A percentile compares a stretch with the other conserved stretches of the same genome.
phyloP scores from a whole-genome alignment of 2,888 invertebrate species.

The Dioctria rufipes region DNA sequence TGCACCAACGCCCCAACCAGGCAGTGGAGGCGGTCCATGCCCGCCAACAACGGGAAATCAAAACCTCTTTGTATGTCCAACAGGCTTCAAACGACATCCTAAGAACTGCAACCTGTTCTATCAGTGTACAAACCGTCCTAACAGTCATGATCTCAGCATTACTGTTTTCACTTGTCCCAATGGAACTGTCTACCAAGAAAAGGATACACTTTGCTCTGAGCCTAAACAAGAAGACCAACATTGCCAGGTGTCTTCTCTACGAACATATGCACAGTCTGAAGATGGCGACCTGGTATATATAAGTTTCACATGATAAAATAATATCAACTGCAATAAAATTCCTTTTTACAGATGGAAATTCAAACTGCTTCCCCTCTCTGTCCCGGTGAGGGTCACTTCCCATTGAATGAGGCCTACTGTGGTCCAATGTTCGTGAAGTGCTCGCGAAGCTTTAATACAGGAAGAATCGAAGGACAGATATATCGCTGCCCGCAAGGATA shows the following conservation, averaged over 20 bases:
- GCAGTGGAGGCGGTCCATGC: constrained; percentile 63
- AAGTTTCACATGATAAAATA: neutral
- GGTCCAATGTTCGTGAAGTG: constrained; percentile 83
- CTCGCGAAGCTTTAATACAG: constrained; percentile 71
- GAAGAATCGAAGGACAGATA: constrained; percentile 78
- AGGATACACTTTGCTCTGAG: constrained; percentile 80
- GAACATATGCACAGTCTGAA: neutral
- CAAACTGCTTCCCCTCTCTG: constrained; percentile 75
- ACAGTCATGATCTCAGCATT: constrained; percentile 81
- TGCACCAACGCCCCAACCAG: constrained; percentile 45
- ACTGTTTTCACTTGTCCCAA: constrained; percentile 84
- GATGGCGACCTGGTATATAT: constrained; percentile 33
- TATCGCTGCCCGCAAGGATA: constrained; percentile 85
- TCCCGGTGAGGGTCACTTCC: constrained; percentile 79
- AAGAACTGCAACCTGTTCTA: constrained; percentile 88
- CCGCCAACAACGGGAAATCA: constrained; percentile 75
- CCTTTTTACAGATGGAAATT: constrained; percentile 77
- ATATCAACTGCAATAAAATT: constrained; percentile 16
- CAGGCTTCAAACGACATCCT: constrained; percentile 87
- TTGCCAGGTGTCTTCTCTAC: constrained; percentile 54
- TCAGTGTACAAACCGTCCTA: constrained; percentile 81
- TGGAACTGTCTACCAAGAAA: constrained; percentile 83
- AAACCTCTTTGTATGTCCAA: constrained; percentile 82
- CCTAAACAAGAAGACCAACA: constrained; percentile 72
- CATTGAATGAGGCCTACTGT: constrained; percentile 80